These are phyloP conservation scores for Phacellophora camtschatica DNA, from an alignment of 30 jellyfish, hydroid and myxozoan genomes.

Conservation along the genomic window DNA sequence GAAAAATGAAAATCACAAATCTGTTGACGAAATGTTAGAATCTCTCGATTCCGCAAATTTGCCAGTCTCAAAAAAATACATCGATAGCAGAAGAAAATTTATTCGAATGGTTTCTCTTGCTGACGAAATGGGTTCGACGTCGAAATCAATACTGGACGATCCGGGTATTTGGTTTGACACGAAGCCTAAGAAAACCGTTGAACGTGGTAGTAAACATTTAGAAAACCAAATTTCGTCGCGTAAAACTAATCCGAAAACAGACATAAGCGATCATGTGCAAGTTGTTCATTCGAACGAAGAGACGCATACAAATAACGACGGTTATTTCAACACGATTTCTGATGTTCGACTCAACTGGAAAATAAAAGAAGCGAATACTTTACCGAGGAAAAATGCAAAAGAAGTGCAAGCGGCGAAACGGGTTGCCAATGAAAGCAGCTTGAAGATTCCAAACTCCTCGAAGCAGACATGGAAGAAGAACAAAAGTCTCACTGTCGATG, in stretches of 20 bases:
- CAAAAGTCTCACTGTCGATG: slow-evolving; percentile 9
- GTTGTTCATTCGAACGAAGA: not conserved
- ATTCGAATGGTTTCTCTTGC: slow-evolving; percentile 41
- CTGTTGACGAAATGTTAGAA: slow-evolving; percentile 74
- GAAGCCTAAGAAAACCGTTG: not conserved
- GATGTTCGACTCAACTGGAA: slow-evolving; percentile 16
- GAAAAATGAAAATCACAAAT: slow-evolving; percentile 19
- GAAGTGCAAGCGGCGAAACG: not conserved
- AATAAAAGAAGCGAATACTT: slow-evolving; percentile 21
- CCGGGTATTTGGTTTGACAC: slow-evolving; percentile 72
- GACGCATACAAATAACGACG: not conserved
- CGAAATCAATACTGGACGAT: slow-evolving; percentile 11
- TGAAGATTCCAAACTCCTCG: not conserved
- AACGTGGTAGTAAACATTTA: not conserved
- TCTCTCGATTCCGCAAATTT: slow-evolving; percentile 54
- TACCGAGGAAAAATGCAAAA: slow-evolving; percentile 21
- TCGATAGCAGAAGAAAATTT: slow-evolving; percentile 55
- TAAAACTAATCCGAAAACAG: not conserved
- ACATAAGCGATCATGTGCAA: not conserved
- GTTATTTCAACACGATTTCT: slow-evolving; percentile 1
- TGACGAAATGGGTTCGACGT: not conserved
- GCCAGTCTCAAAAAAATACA: slow-evolving; percentile 36
- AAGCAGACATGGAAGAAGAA: slow-evolving; percentile 14
- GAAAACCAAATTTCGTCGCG: not conserved
- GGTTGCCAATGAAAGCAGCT: not conserved